Evolutionary conservation across 2,888 invertebrate species (phyloP).

Genomic region (Bugula neritina): DNA sequence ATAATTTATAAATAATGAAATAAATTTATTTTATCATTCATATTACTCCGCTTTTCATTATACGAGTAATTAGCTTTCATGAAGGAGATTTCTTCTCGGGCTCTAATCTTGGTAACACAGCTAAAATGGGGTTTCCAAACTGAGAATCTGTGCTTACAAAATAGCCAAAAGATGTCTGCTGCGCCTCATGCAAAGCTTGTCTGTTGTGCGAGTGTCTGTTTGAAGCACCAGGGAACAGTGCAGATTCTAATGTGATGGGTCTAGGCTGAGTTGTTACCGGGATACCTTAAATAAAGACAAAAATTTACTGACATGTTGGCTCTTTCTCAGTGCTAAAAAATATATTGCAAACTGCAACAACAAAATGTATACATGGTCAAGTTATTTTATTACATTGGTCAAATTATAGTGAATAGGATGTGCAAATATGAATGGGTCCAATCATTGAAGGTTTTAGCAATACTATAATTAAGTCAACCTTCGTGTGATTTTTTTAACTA

Average conservation of each 20-base stretch:
- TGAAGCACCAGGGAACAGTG: neutral
- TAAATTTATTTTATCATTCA: too few species aligned
- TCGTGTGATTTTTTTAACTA: too few species aligned
- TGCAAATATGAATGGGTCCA: too few species aligned
- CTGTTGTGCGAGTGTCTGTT: conserved; percentile 2
- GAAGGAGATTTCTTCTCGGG: conserved; percentile 7
- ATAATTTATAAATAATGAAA: too few species aligned
- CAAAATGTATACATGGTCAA: too few species aligned
- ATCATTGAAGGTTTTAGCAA: too few species aligned
- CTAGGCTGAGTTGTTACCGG: neutral
- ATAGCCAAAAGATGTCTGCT: neutral
- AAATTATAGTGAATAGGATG: too few species aligned
- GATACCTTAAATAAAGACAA: neutral
- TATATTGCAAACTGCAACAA: too few species aligned
- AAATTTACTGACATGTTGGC: neutral
- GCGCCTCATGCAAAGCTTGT: conserved; percentile 8
- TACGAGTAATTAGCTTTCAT: too few species aligned
- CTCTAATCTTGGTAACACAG: conserved; percentile 8
- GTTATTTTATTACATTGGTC: too few species aligned
- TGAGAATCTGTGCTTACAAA: conserved; percentile 19
- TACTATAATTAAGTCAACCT: too few species aligned
- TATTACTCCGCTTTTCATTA: too few species aligned
- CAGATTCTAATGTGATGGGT: neutral
- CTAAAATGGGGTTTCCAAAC: conserved; percentile 13
- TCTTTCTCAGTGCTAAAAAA: neutral